Base-by-base conservation (phyloP, 2,888 invertebrate genomes). In the Cataglyphis albicans region DNA sequence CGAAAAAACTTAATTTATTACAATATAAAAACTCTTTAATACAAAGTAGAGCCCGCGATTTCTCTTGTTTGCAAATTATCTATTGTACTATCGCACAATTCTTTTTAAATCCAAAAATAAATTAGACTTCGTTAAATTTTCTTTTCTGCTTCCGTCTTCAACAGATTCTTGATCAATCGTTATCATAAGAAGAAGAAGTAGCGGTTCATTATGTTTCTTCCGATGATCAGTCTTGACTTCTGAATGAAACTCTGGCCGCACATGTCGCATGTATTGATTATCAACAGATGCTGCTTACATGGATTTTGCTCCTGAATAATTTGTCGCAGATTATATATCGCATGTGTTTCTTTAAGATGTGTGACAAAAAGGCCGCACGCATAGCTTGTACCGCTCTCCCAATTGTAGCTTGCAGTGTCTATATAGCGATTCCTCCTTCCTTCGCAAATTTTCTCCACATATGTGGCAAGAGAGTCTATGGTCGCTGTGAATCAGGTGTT, bases 121-220 rank as follows among this genome's bases (percentile, higher is more conserved):
- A 6, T 35, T 6, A 93, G 93, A 78, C 93, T 92, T 74, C 92
- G 93, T 0, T 93, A 91, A 81, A 93, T 93, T 72, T 93, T 93
- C 84, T 92, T 93, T 87, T 94, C 93, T 3, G 91, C 91, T 93
- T 93, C 93, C 0, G 93, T 88, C 15, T 88, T 89, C 55, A 81
- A 80, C 6, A 88, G 84, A 15, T 88, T 65, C 29, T 88, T 86
- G n/a, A 88, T 15, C 7, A 90, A 91, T 88, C 21, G 84, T 85
- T 10, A 88, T 83, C 6, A 85, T 68, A 0, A 87, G 87, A 0
- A 90, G 59, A 1, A 86, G 88, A 0, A 85, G 86, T 41, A 88
- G 32, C 18, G 59, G 75, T 2, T 89, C 88, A 4, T 87, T 78
- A 63, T 92, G 91, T 0, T 57, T 80, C 35, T 70, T 44, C 1